Evolutionary conservation across 2,797 vertebrate species (phyloP), one percentile per base, ranked within the genome.

Genomic region (Sphenopsis melanotis): DNA sequence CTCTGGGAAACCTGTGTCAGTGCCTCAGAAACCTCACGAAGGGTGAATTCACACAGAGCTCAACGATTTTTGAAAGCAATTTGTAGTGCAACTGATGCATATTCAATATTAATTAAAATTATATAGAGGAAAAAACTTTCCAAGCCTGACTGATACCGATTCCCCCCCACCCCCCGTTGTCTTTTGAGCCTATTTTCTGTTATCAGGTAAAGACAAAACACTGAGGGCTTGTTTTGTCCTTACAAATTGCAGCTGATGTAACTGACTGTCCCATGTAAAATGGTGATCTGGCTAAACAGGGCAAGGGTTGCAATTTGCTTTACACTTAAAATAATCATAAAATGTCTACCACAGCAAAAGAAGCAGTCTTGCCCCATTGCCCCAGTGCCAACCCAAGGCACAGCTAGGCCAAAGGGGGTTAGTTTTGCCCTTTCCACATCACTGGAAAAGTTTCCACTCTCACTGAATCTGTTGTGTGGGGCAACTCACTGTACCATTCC

Each of bases 341-440:
- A 68, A 64, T 16, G 3, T 12, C 41, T 32, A 4, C 19, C 10
- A 14, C 13, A 16, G 21, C 21, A n/a, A 36, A 87, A 69, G 17
- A 27, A 60, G 39, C 20, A 52, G 71, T 11, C 15, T 59, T 49
- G 29, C 6, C 9, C 22, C 2, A 1, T 8, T 64, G 77, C 13
- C 30, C 15, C 27, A 37, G 0, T 24, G 47, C 36, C 27, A 59
- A 0, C 22, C 27, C 47, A 30, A 4, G 37, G 44, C 61, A 64
- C n/a, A 47, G 5, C 5, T 12, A 52, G 32, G 53, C 32, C 37
- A 39, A 9, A 69, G 1, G 2, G 5, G 21, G 10, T 15, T 30
- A 29, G 9, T 41, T 65, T 53, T 69, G 32, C 47, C 29, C 34
- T 78, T 78, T 34, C 24, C 11, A 11, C 18, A 15, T 37, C 41